These are phyloP conservation scores for Pangasius djambal DNA, from an alignment of 2,797 vertebrate species.

Conservation along the genomic window DNA sequence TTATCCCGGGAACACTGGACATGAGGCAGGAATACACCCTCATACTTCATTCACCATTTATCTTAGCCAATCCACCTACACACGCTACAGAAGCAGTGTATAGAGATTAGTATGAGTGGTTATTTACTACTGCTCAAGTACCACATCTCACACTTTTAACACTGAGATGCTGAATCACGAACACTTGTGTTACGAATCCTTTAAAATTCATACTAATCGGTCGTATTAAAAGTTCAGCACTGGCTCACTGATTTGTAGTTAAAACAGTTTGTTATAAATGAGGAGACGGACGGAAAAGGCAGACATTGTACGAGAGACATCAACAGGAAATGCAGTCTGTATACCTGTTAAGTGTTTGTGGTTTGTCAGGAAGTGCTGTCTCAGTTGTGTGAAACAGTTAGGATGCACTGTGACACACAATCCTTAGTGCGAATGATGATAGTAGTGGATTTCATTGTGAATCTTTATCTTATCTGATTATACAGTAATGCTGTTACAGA, in stretches of 20 bases:
- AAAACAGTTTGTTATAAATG: not conserved
- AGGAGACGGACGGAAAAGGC: not conserved
- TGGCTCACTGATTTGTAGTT: not conserved
- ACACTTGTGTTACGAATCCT: not conserved
- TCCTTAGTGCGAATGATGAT: not conserved
- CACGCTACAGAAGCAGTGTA: not conserved
- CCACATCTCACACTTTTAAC: not conserved
- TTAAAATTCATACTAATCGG: not conserved
- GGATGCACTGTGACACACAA: not conserved
- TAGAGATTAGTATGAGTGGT: not conserved
- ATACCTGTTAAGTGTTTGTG: slow-evolving; percentile 21
- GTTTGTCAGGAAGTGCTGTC: not conserved
- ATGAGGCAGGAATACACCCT: not conserved
- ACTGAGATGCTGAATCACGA: not conserved
- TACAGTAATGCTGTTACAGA: not conserved
- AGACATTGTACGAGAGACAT: not conserved
- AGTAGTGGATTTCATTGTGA: not conserved
- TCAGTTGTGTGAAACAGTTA: not conserved
- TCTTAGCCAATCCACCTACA: not conserved
- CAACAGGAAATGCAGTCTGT: slow-evolving; percentile 15
- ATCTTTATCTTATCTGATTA: not conserved
- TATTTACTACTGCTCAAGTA: not conserved
- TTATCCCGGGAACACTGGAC: not conserved
- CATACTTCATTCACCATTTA: not conserved
- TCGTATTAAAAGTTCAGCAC: not conserved